Evolutionary conservation across 2,888 invertebrate genomes (phyloP).

Genomic region (Spodoptera littoralis): DNA sequence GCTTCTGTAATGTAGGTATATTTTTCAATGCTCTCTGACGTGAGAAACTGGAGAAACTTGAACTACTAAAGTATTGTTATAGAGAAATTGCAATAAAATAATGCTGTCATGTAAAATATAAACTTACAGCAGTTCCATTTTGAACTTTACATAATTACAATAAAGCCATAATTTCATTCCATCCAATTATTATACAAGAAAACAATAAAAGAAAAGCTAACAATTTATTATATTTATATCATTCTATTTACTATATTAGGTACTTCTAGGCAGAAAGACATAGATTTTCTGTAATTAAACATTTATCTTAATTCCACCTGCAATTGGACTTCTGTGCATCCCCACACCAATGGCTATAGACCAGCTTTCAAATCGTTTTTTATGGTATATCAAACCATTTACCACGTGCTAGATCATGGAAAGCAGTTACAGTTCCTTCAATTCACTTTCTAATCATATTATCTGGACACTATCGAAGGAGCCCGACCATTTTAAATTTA

Average conservation of each 20-base stretch:
- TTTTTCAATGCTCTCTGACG: background rate
- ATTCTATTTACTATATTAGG: background rate
- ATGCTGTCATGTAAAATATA: slow-evolving; percentile 14
- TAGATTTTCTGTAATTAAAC: background rate
- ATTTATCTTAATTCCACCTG: background rate
- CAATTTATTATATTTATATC: no score
- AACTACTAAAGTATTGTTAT: slow-evolving; percentile 42
- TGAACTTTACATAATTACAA: background rate
- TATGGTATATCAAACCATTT: slow-evolving; percentile 40
- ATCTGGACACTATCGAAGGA: slow-evolving; percentile 25
- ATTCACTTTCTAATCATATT: slow-evolving; percentile 47
- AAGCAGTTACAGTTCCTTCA: slow-evolving; percentile 12
- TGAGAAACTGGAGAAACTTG: slow-evolving; percentile 41
- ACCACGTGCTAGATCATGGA: slow-evolving; percentile 34
- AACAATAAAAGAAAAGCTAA: no score
- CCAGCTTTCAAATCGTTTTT: slow-evolving; percentile 51
- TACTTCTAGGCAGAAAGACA: background rate
- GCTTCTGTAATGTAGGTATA: no score
- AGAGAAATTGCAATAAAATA: slow-evolving; percentile 52
- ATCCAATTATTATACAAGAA: no score
- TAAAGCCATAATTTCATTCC: no score
- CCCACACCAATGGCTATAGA: background rate
- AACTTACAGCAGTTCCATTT: slow-evolving; percentile 5
- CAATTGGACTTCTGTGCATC: slow-evolving; percentile 6
- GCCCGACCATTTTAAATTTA: slow-evolving; percentile 6